Evolutionary conservation across 2,888 invertebrate genomes (phyloP), one percentile per base, ranked within the genome.

Genomic region (Galeopsomyia nigrocyanea): DNA sequence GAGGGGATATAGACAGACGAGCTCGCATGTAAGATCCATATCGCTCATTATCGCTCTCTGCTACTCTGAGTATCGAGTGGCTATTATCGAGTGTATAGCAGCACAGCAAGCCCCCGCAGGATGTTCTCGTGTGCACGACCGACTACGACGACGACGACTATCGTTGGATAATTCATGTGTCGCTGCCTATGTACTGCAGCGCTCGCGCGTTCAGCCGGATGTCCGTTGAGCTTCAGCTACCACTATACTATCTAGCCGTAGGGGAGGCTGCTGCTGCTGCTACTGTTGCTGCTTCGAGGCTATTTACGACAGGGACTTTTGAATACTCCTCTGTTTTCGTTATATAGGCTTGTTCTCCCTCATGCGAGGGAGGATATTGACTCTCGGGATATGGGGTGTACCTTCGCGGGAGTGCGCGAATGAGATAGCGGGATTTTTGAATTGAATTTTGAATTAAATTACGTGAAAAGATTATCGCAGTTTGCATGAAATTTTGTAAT

Each of bases 81-180:
- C 73, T 74, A 77, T 78, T 78, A 78, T 75, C 61, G 60, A 56
- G 53, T 51, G 7, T 39, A 10, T 31, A 50, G 57, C 51, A 26
- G 7, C 7, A 10, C 19, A 53, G n/a, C 53, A n/a, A 13, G 65
- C 76, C 74, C 26, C 26, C 26, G 53, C 55, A 31, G 22, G 50
- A 66, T 74, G 77, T 78, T 77, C 74, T 74, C 78, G 76, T n/a
- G 31, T 31, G 31, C 7, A 31, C 39, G 7, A 39, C 39, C 26
- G 26, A 26, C 26, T 2, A 26, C 26, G 26, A 26, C 26, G 26
- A 26, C 39, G 39, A 10, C 39, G 77, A 68, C 75, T 74, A 74
- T 72, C 77, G 77, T 76, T 77, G 75, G 77, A 75, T 78, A 76
- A 78, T 77, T 77, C 77, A 75, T 76, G 77, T 75, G 73, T 73